Evolutionary conservation across 2,113 vertebrate genomes (phyloP).

Genomic region (Dasypus novemcinctus): DNA sequence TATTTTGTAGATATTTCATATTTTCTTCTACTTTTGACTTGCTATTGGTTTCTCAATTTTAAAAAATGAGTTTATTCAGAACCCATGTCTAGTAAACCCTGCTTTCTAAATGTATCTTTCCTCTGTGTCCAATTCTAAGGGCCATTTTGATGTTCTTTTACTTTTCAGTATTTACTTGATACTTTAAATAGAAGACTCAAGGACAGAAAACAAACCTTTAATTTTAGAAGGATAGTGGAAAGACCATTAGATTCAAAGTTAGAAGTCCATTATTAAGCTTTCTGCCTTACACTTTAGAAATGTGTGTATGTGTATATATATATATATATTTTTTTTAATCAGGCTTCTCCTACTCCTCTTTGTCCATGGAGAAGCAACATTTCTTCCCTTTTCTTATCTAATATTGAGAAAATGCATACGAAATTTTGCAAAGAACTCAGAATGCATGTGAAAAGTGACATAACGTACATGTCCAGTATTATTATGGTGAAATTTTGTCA

Average conservation of each 20-base stretch:
- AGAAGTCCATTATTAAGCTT: slow-evolving; percentile 34
- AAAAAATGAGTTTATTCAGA: slow-evolving; percentile 43
- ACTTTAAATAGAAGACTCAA: slow-evolving; percentile 18
- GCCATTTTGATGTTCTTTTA: slow-evolving; percentile 50
- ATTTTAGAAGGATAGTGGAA: slow-evolving; percentile 23
- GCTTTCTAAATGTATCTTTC: slow-evolving; percentile 46
- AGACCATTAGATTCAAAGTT: slow-evolving; percentile 31
- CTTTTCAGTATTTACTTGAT: slow-evolving; percentile 27
- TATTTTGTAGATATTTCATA: slow-evolving; percentile 19
- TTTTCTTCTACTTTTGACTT: slow-evolving; percentile 46
- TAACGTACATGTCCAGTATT: slow-evolving; percentile 66
- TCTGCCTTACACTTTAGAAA: neutral
- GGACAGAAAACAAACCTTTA: neutral
- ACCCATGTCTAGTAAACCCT: slow-evolving; percentile 32
- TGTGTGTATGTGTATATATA: neutral
- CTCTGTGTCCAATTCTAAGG: neutral
- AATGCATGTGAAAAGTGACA: slow-evolving; percentile 54
- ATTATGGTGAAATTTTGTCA: slow-evolving; percentile 70
- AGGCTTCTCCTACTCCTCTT: slow-evolving; percentile 44
- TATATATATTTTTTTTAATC: neutral
- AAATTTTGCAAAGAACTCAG: slow-evolving; percentile 52
- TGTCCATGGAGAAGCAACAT: slow-evolving; percentile 51
- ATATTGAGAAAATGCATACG: slow-evolving; percentile 48
- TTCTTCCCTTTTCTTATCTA: slow-evolving; percentile 49
- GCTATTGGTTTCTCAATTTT: slow-evolving; percentile 27